Evolutionary conservation across 2,888 invertebrate genomes (phyloP), one percentile per base, ranked within the genome.

Genomic region (Thereva nobilitata): DNA sequence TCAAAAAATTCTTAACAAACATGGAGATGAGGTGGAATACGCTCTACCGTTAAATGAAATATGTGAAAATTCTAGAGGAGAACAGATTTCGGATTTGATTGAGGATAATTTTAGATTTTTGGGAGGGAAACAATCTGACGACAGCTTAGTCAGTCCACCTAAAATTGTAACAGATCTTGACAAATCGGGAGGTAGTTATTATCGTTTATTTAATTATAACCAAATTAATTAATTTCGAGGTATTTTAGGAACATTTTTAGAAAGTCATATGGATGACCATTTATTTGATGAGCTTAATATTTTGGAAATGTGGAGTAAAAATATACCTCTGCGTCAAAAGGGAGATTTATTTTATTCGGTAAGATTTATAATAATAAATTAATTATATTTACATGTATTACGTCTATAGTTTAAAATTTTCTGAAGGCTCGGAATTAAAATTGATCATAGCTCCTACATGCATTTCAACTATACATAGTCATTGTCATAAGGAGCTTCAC

Each of bases 21-120:
- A 74, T 52, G 75, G 74, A 35, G 75, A 75, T 12, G 68, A 71
- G 8, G 74, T 75, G 0, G 74, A 74, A 38, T 75, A 75, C 68
- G 73, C 74, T 23, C 44, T 74, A 45, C 75, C 75, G 5, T 72
- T 72, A 41, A 70, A 68, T 68, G 75, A 75, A 50, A 69, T 69
- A 42, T 6, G 47, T 41, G 59, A 67, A 7, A 69, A 69, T 1
- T 53, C 68, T 45, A 50, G 52, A 0, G 50, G 45, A 38, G 9
- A 3, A 1, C 41, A 41, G n/a, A 41, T 4, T 10, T 23, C 12
- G 12, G 23, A 55, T 6, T 37, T 12, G 4, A 3, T 7, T 23
- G 9, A 55, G 10, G 55, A 55, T 3, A 23, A 42, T 10, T 12
- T 55, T 7, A 55, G 55, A 12, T 41, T 23, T 23, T 6, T 41